Evolutionary conservation across 1,140 invertebrate species (phyloP), one percentile per base, ranked within the genome.

Genomic region (Meteorus sp.): DNA sequence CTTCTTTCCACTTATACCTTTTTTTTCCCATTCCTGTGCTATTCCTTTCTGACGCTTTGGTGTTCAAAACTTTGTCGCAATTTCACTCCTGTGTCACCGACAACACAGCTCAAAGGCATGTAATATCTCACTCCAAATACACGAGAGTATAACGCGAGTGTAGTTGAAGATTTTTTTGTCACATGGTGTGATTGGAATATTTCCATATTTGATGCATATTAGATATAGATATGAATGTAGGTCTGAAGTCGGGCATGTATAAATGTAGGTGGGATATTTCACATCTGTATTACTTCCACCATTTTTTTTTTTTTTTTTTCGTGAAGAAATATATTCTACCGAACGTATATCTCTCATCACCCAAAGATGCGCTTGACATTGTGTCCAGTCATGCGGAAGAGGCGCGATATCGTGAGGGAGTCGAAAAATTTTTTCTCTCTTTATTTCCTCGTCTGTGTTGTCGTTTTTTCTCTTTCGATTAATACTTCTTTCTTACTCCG

Each of bases 131-230:
- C 15, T 22, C 27, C 20, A 11, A 4, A 8, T 43, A 11, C 11
- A 43, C 17, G 22, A 43, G 17, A 17, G 17, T 7, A 43, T 43
- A 19, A 43, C 17, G 17, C 15, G 35, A n/a, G n/a, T n/a, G 35
- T 17, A 6, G 9, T 43, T 19, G 17, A 19, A 43, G n/a, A n/a
- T n/a, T n/a, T n/a, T 19, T 20, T 43, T 43, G 13, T 43, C 17
- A 7, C 3, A 19, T 2, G 6, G 47, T 20, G 27, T 50, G 47
- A 50, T 50, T 50, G 25, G 47, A 50, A 50, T 27, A 50, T 50
- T 47, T 50, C 33, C 13, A 50, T 17, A 8, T 47, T 47, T 47
- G 11, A 9, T 11, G 3, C 1, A 22, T 17, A 44, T 44, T 44
- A 20, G 22, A 44, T 44, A 20, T 20, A 44, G 7, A 20, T 5